phyloP scores from a whole-genome alignment of 2,888 invertebrate genomes.

The Leptogaster cylindrica region DNA sequence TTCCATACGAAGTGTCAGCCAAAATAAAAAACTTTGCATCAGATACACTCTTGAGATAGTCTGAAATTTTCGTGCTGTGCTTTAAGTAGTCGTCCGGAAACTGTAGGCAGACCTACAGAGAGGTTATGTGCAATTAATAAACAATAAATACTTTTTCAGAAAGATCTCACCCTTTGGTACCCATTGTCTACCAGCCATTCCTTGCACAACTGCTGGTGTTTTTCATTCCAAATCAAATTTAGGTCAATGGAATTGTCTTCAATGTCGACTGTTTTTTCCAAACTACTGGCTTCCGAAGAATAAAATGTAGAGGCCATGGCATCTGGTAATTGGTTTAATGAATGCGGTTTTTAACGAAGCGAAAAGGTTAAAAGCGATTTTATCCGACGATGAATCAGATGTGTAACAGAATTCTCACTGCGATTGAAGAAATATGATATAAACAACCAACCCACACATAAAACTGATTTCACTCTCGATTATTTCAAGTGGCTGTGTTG shows the following conservation, averaged over 20 bases:
- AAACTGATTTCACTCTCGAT: no score
- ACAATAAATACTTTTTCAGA: neutral
- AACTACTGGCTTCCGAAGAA: slow-evolving; percentile 54
- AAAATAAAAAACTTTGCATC: slow-evolving; percentile 75
- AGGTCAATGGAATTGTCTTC: slow-evolving; percentile 47
- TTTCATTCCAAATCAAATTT: slow-evolving; percentile 58
- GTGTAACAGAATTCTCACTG: no score
- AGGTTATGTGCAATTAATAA: neutral
- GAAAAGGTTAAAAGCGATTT: no score
- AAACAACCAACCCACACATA: no score
- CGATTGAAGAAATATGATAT: no score
- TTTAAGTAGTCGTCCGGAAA: slow-evolving; percentile 83
- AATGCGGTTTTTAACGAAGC: no score
- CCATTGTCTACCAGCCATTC: slow-evolving; percentile 74
- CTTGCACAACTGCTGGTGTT: slow-evolving; percentile 54
- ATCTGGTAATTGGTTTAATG: no score
- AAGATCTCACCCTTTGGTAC: slow-evolving; percentile 69
- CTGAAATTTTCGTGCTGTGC: slow-evolving; percentile 73
- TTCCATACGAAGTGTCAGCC: slow-evolving; percentile 91
- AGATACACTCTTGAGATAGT: slow-evolving; percentile 61
- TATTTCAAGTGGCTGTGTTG: no score
- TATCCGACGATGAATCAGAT: no score
- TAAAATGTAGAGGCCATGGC: slow-evolving; percentile 58
- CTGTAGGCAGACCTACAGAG: slow-evolving; percentile 82
- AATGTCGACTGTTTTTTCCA: slow-evolving; percentile 55